Conservation (phyloP, 1,140 invertebrate species). For the Idris sp. region DNA sequence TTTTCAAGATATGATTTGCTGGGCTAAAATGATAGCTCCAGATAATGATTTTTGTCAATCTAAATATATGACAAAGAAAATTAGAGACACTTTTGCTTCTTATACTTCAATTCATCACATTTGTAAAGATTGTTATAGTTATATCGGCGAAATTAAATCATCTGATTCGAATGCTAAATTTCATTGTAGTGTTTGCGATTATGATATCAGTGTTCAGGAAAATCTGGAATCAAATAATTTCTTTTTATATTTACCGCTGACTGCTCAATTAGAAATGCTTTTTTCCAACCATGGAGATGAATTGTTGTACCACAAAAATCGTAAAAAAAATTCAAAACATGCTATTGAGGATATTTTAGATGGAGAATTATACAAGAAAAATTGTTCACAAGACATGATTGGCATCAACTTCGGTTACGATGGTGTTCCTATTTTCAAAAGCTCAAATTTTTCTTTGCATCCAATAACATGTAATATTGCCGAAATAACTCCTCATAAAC, state of each 20-base stretch:
- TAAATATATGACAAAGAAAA: constrained; percentile 43
- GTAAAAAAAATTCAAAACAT: constrained; percentile 16
- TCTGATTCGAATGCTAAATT: constrained; percentile 1
- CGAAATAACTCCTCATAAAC: constrained; percentile 10
- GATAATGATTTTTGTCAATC: constrained; percentile 5
- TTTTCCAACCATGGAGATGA: constrained; percentile 3
- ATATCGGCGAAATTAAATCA: constrained; percentile 17
- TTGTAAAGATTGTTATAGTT: constrained; percentile 12
- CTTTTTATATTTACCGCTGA: too few relatives aligned
- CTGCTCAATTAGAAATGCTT: constrained; percentile 6
- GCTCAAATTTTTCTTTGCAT: constrained; percentile 35
- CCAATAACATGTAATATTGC: constrained; percentile 44
- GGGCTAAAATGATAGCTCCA: neutral
- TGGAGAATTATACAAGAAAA: constrained; percentile 16
- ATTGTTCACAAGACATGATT: constrained; percentile 15
- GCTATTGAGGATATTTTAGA: constrained; percentile 44
- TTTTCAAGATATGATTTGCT: too few relatives aligned
- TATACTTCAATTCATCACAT: constrained; percentile 25
- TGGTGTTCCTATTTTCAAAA: constrained; percentile 42
- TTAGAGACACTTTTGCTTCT: constrained; percentile 19
- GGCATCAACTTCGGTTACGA: constrained; percentile 51
- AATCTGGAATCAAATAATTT: too few relatives aligned
- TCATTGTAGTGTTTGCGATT: constrained; percentile 20
- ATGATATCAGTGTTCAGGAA: neutral
- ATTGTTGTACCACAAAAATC: constrained; percentile 6